A percentile compares a stretch with the other conserved stretches of the same genome.
phyloP scores from a whole-genome alignment of 2,888 invertebrate species.

The Esperia sulphurella region DNA sequence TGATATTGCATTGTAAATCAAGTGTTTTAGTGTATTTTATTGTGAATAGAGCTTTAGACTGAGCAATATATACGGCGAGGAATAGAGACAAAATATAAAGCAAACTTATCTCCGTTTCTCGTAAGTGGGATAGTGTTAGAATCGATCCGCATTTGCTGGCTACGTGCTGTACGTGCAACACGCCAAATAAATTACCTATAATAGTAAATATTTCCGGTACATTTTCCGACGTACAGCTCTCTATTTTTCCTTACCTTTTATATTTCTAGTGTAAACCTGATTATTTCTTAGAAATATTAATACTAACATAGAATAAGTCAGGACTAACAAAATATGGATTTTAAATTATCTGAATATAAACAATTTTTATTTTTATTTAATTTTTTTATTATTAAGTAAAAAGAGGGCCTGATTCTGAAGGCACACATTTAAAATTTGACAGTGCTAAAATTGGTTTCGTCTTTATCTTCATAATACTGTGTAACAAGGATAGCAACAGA shows the following conservation, averaged over 20 bases:
- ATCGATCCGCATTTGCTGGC: not conserved
- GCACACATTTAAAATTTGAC: too few relatives aligned
- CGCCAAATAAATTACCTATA: constrained; percentile 5
- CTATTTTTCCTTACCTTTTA: constrained; percentile 7
- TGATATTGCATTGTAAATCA: too few relatives aligned
- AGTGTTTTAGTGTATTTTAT: too few relatives aligned
- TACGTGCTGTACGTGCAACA: not conserved
- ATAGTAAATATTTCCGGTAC: constrained; percentile 3
- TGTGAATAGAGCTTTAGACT: not conserved
- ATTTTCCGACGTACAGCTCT: constrained; percentile 1
- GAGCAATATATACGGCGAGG: not conserved
- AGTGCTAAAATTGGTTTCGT: too few relatives aligned
- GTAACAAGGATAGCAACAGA: too few relatives aligned
- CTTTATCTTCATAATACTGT: too few relatives aligned
- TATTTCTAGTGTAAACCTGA: constrained; percentile 6
- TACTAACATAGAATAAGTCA: not conserved
- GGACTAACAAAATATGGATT: too few relatives aligned
- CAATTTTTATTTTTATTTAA: too few relatives aligned
- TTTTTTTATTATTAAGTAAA: too few relatives aligned
- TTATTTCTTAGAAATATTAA: constrained; percentile 7
- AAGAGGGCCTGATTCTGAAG: too few relatives aligned
- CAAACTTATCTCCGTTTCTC: not conserved
- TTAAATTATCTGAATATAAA: too few relatives aligned
- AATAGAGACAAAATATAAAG: not conserved
- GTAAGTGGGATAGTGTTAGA: constrained; percentile 2